Percentiles rank a stretch among this genome's conserved stretches.
Evolutionary conservation across 2,888 invertebrate genomes (phyloP).

Genomic region (Smittia aterrima): DNA sequence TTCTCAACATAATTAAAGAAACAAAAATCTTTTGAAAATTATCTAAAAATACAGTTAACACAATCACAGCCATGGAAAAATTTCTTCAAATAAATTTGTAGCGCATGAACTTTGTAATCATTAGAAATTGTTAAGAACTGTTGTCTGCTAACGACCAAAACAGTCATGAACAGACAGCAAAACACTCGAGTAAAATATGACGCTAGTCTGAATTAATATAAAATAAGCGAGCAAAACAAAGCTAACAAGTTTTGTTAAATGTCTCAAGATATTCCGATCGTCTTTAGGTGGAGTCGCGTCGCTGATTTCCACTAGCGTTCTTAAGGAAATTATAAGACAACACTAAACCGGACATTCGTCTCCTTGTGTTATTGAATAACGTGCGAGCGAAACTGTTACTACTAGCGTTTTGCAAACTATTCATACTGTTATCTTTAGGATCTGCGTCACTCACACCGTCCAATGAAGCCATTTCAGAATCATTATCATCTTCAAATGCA

Average conservation of each 20-base stretch:
- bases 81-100: slow-evolving; percentile 2
- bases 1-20: no score
- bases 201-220: not conserved
- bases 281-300: slow-evolving; percentile 37
- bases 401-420: slow-evolving; percentile 36
- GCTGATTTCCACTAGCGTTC: slow-evolving; percentile 9
- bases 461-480: slow-evolving; percentile 35
- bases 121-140: not conserved
- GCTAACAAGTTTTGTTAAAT: not conserved
- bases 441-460: slow-evolving; percentile 37
- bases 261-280: not conserved
- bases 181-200: not conserved
- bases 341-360: slow-evolving; percentile 40
- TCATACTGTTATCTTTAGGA: slow-evolving; percentile 29
- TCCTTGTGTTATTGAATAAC: slow-evolving; percentile 32
- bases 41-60: not conserved
- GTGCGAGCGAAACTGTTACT: slow-evolving; percentile 40
- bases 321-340: slow-evolving; percentile 38
- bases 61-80: not conserved
- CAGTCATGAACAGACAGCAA: not conserved
- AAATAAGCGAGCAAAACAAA: not conserved
- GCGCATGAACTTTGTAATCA: not conserved
- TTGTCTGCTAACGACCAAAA: not conserved
- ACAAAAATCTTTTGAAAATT: no score
- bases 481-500: slow-evolving; percentile 27